Percentiles rank a stretch among this genome's conserved stretches.
Evolutionary conservation across 64 coral and sea anemone genomes (phyloP).

Genomic region (Pocillopora damicornis): DNA sequence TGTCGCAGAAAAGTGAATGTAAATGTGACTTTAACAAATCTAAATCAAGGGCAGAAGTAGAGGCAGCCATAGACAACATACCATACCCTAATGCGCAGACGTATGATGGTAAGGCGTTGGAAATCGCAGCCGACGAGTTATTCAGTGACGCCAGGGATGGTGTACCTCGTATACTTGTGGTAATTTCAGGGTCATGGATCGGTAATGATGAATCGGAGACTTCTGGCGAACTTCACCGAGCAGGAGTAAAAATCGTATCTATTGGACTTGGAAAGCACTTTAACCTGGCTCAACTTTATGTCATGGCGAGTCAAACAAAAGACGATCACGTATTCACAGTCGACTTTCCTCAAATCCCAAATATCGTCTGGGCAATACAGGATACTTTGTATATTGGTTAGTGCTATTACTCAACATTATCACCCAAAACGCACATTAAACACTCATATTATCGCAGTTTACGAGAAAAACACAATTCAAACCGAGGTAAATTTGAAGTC

Average conservation of each 20-base stretch:
- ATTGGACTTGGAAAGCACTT: conserved; percentile 39
- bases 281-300: conserved; percentile 20
- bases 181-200: conserved; percentile 23
- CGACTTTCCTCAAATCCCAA: conserved; percentile 27
- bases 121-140: conserved; percentile 10
- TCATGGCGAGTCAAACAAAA: conserved; percentile 19
- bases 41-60: not conserved
- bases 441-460: too few relatives aligned
- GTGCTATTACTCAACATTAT: not conserved
- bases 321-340: not conserved
- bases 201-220: conserved; percentile 37
- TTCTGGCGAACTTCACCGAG: not conserved
- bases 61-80: conserved; percentile 35
- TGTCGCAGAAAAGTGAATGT: conserved; percentile 1
- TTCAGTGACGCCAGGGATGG: conserved; percentile 17
- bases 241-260: conserved; percentile 14
- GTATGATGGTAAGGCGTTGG: conserved; percentile 23
- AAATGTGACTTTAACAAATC: conserved; percentile 29
- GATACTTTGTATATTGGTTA: conserved; percentile 34
- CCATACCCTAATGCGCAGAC: not conserved
- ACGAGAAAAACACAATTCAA: too few relatives aligned
- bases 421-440: too few relatives aligned
- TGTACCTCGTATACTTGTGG: conserved; percentile 31
- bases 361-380: conserved; percentile 6
- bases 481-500: too few relatives aligned